Conservation (phyloP, 2,797 vertebrate genomes). For the Carapus acus region DNA sequence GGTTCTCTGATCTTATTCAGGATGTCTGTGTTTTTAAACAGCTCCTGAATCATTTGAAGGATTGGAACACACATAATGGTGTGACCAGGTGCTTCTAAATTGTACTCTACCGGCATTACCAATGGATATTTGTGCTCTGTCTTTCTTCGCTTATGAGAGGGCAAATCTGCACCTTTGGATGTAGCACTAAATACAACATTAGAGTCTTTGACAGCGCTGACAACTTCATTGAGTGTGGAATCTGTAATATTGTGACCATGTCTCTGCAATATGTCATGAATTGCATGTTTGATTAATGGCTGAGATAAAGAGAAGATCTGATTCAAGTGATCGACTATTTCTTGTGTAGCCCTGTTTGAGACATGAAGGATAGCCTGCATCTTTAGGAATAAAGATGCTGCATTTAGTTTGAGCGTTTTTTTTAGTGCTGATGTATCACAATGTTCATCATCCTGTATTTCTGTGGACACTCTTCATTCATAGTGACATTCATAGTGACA, state of each 20-base stretch:
- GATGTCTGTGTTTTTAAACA: constrained; percentile 9
- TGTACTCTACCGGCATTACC: constrained; percentile 10
- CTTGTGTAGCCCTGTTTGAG: constrained; percentile 21
- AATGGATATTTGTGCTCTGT: background rate
- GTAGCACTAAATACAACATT: too few relatives aligned
- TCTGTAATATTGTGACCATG: background rate
- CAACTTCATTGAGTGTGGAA: constrained; percentile 7
- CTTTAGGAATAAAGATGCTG: constrained; percentile 9
- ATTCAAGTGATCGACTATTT: constrained; percentile 12
- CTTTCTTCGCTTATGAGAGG: too few relatives aligned
- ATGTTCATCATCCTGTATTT: background rate
- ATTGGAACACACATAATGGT: constrained; percentile 9
- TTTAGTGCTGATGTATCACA: background rate
- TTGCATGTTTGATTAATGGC: constrained; percentile 4
- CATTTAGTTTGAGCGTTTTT: constrained; percentile 6
- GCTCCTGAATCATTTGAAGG: constrained; percentile 4
- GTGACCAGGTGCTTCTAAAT: constrained; percentile 1
- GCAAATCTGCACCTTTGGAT: too few relatives aligned
- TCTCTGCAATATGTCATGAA: constrained; percentile 10
- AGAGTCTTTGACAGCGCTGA: too few relatives aligned
- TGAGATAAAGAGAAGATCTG: constrained; percentile 14
- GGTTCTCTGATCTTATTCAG: constrained; percentile 3
- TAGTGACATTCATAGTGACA: background rate
- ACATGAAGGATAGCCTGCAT: constrained; percentile 27
- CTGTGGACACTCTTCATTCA: background rate